Conservation (phyloP, 2,797 vertebrate species). For the Acrossocheilus fasciatus region DNA sequence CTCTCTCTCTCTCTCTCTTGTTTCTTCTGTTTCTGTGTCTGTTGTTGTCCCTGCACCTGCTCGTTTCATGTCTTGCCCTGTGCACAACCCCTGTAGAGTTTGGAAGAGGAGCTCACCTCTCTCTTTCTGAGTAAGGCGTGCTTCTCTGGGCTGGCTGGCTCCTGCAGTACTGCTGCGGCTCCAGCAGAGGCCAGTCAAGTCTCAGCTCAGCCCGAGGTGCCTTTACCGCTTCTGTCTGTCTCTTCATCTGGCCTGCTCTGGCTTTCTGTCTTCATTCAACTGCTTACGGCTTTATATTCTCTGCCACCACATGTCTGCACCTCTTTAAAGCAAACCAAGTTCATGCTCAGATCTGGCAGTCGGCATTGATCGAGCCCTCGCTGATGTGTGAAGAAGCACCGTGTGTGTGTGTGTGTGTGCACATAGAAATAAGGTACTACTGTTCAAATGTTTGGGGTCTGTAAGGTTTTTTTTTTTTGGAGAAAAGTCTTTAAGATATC, state of each 20-base stretch:
- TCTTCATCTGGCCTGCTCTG: neutral
- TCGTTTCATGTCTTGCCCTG: constrained; percentile 70
- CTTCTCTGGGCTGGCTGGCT: constrained; percentile 66
- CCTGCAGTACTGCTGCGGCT: constrained; percentile 68
- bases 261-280: neutral
- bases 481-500: neutral
- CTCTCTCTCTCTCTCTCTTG: neutral
- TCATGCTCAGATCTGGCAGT: constrained; percentile 52
- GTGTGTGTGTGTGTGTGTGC: neutral
- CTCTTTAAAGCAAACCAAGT: constrained; percentile 22
- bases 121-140: constrained; percentile 87
- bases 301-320: neutral
- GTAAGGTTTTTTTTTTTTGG: neutral
- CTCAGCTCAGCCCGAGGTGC: constrained; percentile 82
- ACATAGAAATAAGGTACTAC: neutral
- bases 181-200: constrained; percentile 65
- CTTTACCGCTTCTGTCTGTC: neutral
- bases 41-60: neutral
- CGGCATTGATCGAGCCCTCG: neutral
- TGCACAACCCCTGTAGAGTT: constrained; percentile 83
- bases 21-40: constrained; percentile 44
- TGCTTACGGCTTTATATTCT: constrained; percentile 33
- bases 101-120: constrained; percentile 92
- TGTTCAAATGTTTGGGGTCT: neutral
- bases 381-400: neutral